A percentile compares a stretch with the other conserved stretches of the same genome.
Conservation (phyloP, 1,140 invertebrate species). For the Dendroctonus valens region DNA sequence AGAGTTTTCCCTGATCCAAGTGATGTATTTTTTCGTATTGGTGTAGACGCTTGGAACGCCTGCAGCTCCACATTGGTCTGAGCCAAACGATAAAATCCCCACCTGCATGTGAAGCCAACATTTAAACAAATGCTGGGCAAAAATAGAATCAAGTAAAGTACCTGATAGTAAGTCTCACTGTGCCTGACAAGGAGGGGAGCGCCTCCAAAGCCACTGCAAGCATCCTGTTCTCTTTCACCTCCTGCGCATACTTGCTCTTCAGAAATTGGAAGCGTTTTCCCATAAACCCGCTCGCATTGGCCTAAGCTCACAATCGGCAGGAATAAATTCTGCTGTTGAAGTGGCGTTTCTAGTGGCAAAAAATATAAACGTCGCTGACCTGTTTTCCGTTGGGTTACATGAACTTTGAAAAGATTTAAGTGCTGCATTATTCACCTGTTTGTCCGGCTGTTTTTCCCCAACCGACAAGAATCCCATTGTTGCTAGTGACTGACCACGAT, state of each 20-base stretch:
- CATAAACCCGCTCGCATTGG: conserved; percentile 56
- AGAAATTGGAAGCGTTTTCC: conserved; percentile 55
- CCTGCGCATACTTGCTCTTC: conserved; percentile 68
- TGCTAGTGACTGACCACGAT: conserved; percentile 52
- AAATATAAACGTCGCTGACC: background rate
- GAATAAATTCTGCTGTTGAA: conserved; percentile 53
- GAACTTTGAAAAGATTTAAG: conserved; percentile 35
- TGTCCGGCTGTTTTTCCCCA: conserved; percentile 50
- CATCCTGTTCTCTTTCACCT: conserved; percentile 63
- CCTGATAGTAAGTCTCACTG: conserved; percentile 61
- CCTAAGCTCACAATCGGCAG: conserved; percentile 57
- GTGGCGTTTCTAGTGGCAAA: conserved; percentile 44
- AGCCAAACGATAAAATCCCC: conserved; percentile 71
- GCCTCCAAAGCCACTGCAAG: conserved; percentile 69
- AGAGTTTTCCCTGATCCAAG: conserved; percentile 68
- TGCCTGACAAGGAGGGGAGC: conserved; percentile 61
- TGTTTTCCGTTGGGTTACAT: background rate
- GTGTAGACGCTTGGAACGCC: conserved; percentile 69
- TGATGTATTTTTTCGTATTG: conserved; percentile 63
- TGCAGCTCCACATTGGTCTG: conserved; percentile 66
- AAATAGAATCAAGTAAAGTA: conserved; percentile 37
- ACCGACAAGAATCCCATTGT: conserved; percentile 51
- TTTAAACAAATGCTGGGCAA: background rate
- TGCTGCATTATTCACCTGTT: conserved; percentile 36
- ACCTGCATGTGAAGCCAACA: conserved; percentile 52